Evolutionary conservation across 2,888 invertebrate species (phyloP), one percentile per base, ranked within the genome.

Genomic region (Geotrupes spiniger): DNA sequence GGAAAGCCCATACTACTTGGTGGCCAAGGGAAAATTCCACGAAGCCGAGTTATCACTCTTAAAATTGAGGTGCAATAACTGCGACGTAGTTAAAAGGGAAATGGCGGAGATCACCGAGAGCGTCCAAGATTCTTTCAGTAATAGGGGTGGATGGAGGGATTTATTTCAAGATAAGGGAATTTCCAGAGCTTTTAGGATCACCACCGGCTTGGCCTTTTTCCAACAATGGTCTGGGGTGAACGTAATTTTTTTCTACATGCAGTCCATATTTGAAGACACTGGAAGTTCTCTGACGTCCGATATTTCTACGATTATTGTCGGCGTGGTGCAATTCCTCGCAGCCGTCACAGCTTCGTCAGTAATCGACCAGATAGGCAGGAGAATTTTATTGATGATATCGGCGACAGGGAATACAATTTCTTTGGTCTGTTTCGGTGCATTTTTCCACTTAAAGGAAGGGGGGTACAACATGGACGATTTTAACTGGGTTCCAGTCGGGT

Each of bases 311-410:
- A 89, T 92, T 45, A 80, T 90, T 38, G 80, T 93, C 40, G 89
- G 85, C 6, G 64, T 76, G 11, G 87, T 92, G 0, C 90, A 92
- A 75, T 75, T 89, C 11, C 60, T 78, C 0, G 83, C 87, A 0
- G 88, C 89, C 0, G 73, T 73, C 21, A 73, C 85, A 10, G 85
- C 88, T 0, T 85, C 88, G 0, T 61, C 85, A 12, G 77, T 91
- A 16, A 88, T 88, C 43, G 92, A 92, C 70, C 76, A 81, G 42
- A 77, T 86, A 29, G 92, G 92, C 0, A 76, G 92, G 26, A 80
- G 83, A 48, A 70, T 84, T 0, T 76, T 93, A 29, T 76, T 92
- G 0, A 68, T 89, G 1, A 68, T 82, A 15, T 90, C 90, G 0
- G 80, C 85, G 1, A 64, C 78, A 21, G 80, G 85, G 0, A 83